These are phyloP conservation scores for Tenthredo livida DNA, from an alignment of 2,888 invertebrate genomes.

Conservation along the genomic window DNA sequence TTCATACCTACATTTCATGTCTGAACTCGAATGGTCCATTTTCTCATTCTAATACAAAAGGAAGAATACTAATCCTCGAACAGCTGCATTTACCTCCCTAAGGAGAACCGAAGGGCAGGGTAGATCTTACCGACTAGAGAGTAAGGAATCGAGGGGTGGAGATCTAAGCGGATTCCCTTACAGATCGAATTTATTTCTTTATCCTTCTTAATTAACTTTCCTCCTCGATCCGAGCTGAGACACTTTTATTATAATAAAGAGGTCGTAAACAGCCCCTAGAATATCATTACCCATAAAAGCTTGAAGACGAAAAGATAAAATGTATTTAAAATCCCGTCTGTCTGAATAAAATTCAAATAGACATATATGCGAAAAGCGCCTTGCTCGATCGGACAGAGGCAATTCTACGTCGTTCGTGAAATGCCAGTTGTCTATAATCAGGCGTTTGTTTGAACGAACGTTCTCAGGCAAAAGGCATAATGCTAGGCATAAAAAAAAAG, in stretches of 20 bases:
- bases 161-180: constrained; percentile 45
- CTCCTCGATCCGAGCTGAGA: neutral
- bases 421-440: neutral
- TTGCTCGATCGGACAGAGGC: neutral
- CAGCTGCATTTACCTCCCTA: constrained; percentile 44
- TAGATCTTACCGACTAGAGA: constrained; percentile 20
- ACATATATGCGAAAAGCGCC: neutral
- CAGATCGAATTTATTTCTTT: constrained; percentile 44
- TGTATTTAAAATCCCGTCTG: too few species aligned
- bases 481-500: neutral
- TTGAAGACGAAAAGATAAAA: neutral
- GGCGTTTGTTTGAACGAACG: neutral
- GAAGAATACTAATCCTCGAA: constrained; percentile 24
- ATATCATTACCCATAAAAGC: neutral
- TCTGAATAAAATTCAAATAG: neutral
- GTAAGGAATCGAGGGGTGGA: constrained; percentile 33
- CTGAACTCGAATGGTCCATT: neutral
- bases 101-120: constrained; percentile 10
- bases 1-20: neutral
- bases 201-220: constrained; percentile 46
- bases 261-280: neutral
- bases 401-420: neutral
- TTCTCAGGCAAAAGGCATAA: neutral
- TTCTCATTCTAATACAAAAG: neutral
- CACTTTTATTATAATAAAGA: constrained; percentile 21